Percentiles rank a stretch among this genome's conserved stretches.
These are phyloP conservation scores for Pammene aurita DNA, from an alignment of 2,888 invertebrate species.

Conservation along the genomic window DNA sequence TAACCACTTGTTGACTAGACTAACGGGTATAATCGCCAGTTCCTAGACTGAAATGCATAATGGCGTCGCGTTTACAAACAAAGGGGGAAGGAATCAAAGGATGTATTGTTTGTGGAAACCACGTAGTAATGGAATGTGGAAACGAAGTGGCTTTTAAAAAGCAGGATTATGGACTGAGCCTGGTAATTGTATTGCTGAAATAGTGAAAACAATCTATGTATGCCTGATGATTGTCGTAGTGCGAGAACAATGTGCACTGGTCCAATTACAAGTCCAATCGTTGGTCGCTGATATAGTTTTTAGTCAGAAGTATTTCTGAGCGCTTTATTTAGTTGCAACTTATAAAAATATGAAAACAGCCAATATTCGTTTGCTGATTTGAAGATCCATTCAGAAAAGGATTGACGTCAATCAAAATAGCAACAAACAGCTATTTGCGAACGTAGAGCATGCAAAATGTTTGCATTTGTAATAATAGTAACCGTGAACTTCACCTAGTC, in stretches of 20 bases:
- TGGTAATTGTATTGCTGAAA: background rate
- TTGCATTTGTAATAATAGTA: slow-evolving; percentile 1
- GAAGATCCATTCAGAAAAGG: background rate
- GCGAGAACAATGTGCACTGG: too few species aligned
- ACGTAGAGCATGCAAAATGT: background rate
- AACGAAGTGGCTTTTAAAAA: background rate
- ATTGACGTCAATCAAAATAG: slow-evolving; percentile 18
- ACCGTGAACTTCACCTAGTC: slow-evolving; percentile 18
- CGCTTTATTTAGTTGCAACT: too few species aligned
- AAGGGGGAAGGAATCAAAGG: slow-evolving; percentile 24
- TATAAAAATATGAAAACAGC: too few species aligned
- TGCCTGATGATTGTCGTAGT: too few species aligned
- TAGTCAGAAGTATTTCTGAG: too few species aligned
- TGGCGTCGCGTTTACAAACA: slow-evolving; percentile 13
- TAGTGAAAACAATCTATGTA: too few species aligned
- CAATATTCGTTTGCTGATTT: too few species aligned
- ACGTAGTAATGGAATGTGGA: slow-evolving; percentile 1
- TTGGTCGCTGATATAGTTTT: too few species aligned
- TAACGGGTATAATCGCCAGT: slow-evolving; percentile 3
- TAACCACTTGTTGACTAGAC: background rate
- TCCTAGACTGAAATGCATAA: slow-evolving; percentile 18
- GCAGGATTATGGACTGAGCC: slow-evolving; percentile 1
- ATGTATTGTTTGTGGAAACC: slow-evolving; percentile 13
- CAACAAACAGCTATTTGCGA: background rate
- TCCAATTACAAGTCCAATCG: too few species aligned